phyloP scores from a whole-genome alignment of 2,797 vertebrate genomes.

The Myioborus miniatus region DNA sequence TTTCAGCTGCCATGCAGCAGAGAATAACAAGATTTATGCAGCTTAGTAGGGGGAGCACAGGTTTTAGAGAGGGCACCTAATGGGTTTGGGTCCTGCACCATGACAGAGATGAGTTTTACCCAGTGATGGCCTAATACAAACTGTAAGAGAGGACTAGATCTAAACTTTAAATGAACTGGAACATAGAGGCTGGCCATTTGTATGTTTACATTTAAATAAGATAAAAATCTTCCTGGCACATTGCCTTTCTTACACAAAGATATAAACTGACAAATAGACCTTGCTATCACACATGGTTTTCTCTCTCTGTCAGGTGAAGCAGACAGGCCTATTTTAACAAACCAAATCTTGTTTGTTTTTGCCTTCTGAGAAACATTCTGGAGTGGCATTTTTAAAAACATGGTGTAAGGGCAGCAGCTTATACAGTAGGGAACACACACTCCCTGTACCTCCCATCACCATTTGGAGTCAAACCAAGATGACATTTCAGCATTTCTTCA shows the following conservation, averaged over 20 bases:
- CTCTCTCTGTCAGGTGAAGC: neutral
- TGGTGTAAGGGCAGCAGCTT: neutral
- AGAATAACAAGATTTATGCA: neutral
- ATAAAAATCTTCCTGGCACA: neutral
- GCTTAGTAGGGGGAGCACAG: neutral
- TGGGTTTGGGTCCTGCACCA: neutral
- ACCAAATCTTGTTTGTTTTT: neutral
- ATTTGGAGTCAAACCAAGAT: neutral
- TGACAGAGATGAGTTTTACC: neutral
- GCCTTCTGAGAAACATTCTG: neutral
- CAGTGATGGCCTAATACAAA: neutral
- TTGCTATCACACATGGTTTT: neutral
- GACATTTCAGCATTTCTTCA: conserved; percentile 11
- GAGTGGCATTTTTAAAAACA: neutral
- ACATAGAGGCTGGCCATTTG: neutral
- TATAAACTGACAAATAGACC: neutral
- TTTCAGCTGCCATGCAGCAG: neutral
- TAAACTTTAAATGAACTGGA: neutral
- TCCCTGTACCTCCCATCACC: neutral
- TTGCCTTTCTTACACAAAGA: neutral
- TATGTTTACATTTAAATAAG: neutral
- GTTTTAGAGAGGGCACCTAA: neutral
- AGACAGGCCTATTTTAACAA: neutral
- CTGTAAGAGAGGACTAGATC: neutral
- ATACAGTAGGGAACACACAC: neutral